These are phyloP conservation scores for Clarias batrachus DNA, from an alignment of 2,113 vertebrate genomes.

Conservation along the genomic window DNA sequence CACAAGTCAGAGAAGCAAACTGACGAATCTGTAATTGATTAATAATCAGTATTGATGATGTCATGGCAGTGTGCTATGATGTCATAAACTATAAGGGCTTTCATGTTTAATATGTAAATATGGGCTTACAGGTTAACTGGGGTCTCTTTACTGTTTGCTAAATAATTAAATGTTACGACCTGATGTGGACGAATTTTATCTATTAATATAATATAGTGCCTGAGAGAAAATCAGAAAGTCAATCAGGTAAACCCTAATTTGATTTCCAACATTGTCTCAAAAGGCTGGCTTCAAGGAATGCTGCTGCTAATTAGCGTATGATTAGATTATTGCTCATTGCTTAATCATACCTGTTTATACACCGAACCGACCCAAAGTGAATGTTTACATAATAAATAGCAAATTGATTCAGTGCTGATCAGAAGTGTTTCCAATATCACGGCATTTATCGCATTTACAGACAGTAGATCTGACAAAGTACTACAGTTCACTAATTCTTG, in stretches of 20 bases:
- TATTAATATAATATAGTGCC: not conserved
- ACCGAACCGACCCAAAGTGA: not conserved
- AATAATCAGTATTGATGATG: not conserved
- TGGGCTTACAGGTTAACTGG: not conserved
- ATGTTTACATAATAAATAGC: not conserved
- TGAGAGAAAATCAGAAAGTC: not conserved
- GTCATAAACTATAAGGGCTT: not conserved
- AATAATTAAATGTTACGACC: not conserved
- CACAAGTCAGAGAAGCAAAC: not conserved
- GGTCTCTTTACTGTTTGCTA: not conserved
- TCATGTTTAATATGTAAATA: not conserved
- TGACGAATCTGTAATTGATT: not conserved
- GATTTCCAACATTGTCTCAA: not conserved
- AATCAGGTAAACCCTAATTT: not conserved
- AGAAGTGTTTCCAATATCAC: not conserved
- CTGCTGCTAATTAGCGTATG: not conserved
- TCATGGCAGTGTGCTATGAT: not conserved
- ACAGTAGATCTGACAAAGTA: not conserved
- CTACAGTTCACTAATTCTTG: not conserved
- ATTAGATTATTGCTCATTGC: not conserved
- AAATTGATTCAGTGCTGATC: not conserved
- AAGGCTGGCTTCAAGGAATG: not conserved
- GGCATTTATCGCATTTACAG: not conserved
- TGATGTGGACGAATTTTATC: not conserved
- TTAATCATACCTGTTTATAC: not conserved